Conservation (phyloP, 2,888 invertebrate genomes). For the Drosophila neonasuta region DNA sequence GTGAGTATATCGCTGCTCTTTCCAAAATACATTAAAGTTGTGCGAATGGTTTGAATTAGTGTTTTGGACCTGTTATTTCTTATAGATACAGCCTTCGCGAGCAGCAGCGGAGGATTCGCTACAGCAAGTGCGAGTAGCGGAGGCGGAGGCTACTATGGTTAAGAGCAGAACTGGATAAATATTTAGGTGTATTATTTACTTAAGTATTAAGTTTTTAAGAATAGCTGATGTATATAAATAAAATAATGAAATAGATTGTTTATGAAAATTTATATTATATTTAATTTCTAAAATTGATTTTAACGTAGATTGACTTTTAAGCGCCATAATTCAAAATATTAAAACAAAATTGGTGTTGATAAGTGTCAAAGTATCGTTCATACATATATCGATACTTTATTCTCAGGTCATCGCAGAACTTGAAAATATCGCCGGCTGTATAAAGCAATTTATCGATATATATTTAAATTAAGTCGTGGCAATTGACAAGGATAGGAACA, state of each 20-base stretch:
- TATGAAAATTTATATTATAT: constrained; percentile 8
- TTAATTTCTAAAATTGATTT: too few relatives aligned
- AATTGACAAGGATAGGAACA: not conserved
- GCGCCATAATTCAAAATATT: constrained; percentile 19
- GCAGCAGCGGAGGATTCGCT: constrained; percentile 69
- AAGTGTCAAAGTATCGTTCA: constrained; percentile 5
- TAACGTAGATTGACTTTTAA: too few relatives aligned
- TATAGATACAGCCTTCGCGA: constrained; percentile 69
- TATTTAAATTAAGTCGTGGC: not conserved
- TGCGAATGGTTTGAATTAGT: constrained; percentile 50
- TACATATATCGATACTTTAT: not conserved
- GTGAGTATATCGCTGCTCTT: constrained; percentile 50
- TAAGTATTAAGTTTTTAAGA: constrained; percentile 45
- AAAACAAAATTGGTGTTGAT: constrained; percentile 20
- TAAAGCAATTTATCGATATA: not conserved
- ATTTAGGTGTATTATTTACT: constrained; percentile 38
- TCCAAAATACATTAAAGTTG: constrained; percentile 5
- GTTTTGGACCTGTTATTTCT: constrained; percentile 65
- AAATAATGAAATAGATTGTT: constrained; percentile 21
- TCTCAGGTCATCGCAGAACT: not conserved
- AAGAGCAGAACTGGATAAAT: constrained; percentile 18
- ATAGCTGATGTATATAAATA: constrained; percentile 28
- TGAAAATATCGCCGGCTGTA: not conserved
- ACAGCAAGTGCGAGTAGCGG: constrained; percentile 63
- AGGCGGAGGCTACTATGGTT: constrained; percentile 62